Percentiles rank a stretch among this genome's conserved stretches.
These are phyloP conservation scores for Drosophila subquinaria DNA, from an alignment of 2,888 invertebrate genomes.

Conservation along the genomic window DNA sequence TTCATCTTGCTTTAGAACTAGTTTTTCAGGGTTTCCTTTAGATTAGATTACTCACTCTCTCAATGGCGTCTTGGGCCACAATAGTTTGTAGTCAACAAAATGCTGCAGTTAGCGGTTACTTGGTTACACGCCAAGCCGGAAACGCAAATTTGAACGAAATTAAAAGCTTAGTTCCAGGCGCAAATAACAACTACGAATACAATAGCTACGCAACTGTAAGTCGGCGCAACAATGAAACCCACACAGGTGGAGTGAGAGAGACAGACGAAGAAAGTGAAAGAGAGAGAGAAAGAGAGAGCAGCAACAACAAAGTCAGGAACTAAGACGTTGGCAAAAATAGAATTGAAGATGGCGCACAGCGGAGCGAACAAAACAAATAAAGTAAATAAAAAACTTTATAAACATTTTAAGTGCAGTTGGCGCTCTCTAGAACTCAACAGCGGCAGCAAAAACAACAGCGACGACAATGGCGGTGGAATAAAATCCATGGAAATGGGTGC, in stretches of 20 bases:
- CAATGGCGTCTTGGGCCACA: slow-evolving; percentile 8
- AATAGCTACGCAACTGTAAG: slow-evolving; percentile 10
- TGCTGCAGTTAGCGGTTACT: slow-evolving; percentile 41
- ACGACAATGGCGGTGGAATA: slow-evolving; percentile 22
- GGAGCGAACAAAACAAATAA: slow-evolving; percentile 55
- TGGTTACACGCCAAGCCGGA: slow-evolving; percentile 48
- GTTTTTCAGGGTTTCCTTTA: not conserved
- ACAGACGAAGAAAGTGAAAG: slow-evolving; percentile 17
- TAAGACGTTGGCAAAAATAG: slow-evolving; percentile 56
- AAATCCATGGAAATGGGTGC: slow-evolving; percentile 57
- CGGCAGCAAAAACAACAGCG: slow-evolving; percentile 10
- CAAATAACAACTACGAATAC: slow-evolving; percentile 28
- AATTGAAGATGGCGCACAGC: slow-evolving; percentile 45
- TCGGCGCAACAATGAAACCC: slow-evolving; percentile 29
- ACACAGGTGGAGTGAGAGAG: slow-evolving; percentile 4
- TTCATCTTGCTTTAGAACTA: not conserved
- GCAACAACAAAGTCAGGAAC: slow-evolving; percentile 27
- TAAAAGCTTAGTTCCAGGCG: slow-evolving; percentile 43
- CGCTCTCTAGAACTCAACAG: slow-evolving; percentile 21
- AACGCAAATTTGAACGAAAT: slow-evolving; percentile 57
- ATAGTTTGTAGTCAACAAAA: slow-evolving; percentile 24
- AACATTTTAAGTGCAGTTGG: slow-evolving; percentile 75
- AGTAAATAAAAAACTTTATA: slow-evolving; percentile 64
- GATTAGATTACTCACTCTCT: not conserved
- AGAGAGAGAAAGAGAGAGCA: slow-evolving; percentile 5